Evolutionary conservation across 2,888 invertebrate genomes (phyloP).

Genomic region (Heliconius ethilla): DNA sequence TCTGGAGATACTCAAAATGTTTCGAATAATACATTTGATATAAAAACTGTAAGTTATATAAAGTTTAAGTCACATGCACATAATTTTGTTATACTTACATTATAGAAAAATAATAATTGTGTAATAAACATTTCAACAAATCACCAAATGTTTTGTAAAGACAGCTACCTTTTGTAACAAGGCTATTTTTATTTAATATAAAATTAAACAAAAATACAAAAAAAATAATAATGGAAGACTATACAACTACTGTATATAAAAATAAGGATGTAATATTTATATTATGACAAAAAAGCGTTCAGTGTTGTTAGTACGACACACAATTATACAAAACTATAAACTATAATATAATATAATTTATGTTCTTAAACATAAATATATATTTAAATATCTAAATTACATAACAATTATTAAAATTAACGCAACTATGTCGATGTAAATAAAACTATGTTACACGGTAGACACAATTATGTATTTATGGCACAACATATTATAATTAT

Average conservation of each 20-base stretch:
- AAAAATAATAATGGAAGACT: not conserved
- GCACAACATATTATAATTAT: conserved; percentile 41
- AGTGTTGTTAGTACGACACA: conserved; percentile 8
- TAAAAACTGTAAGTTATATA: conserved; percentile 2
- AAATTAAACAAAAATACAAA: conserved; percentile 9
- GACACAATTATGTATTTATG: conserved; percentile 40
- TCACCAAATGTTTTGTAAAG: not conserved
- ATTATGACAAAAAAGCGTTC: conserved; percentile 10
- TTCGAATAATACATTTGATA: not conserved
- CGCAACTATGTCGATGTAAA: conserved; percentile 32
- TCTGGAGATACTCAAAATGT: not conserved
- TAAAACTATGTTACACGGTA: conserved; percentile 38
- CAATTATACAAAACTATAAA: not conserved
- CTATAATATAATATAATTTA: not conserved
- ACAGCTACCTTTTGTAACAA: conserved; percentile 2
- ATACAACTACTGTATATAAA: conserved; percentile 13
- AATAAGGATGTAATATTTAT: not conserved
- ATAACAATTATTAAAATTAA: conserved; percentile 13
- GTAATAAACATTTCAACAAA: not conserved
- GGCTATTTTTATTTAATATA: not conserved
- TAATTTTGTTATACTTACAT: not conserved
- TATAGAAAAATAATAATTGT: not conserved
- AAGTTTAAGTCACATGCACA: conserved; percentile 26
- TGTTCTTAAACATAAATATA: not conserved
- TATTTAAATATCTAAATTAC: conserved; percentile 3